Base-by-base conservation (phyloP, 2,113 vertebrate genomes). In the Antennarius striatus region DNA sequence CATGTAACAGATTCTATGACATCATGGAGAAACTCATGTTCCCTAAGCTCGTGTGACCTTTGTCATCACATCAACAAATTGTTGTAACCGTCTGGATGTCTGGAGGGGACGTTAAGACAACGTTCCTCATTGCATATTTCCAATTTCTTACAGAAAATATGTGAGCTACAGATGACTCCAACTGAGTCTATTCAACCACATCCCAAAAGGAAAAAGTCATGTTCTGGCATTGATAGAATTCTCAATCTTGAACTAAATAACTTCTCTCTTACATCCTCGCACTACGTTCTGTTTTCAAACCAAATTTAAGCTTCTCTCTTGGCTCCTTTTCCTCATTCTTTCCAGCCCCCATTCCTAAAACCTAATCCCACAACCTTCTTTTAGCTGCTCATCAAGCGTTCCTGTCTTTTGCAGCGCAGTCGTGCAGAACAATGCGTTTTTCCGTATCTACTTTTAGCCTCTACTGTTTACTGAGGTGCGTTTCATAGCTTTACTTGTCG, bases 1-100 rank as follows among this genome's bases (percentile, higher is more conserved):
- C 71, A 85, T 83, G 71, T 55, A 63, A 71, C 69, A 63, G 71
- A 76, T 49, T 64, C 32, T 17, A 79, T 88, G 82, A 91, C 88
- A 70, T 90, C 87, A 90, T 83, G 86, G 86, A 91, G 85, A 86
- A 90, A 86, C 66, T 75, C n/a, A 36, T 13, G 69, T 53, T 58
- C 49, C 60, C 64, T 54, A 40, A 6, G 10, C 6, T 45, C 77
- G 67, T 77, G 69, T 83, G 86, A 89, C 62, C 64, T 60, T 43
- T 58, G 68, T 73, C 60, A 69, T 56, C 58, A 77, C 10, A 42
- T 48, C 75, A 56, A 67, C 22, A 58, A 13, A 45, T 16, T 59
- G 36, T 8, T 0, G 7, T 28, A 5, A 50, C 17, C 62, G 63
- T 67, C 17, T 60, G 66, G 51, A 63, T 6, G 54, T 68, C 54